These are phyloP conservation scores for Polylopha cassiicola DNA, from an alignment of 2,888 invertebrate species.

Conservation along the genomic window DNA sequence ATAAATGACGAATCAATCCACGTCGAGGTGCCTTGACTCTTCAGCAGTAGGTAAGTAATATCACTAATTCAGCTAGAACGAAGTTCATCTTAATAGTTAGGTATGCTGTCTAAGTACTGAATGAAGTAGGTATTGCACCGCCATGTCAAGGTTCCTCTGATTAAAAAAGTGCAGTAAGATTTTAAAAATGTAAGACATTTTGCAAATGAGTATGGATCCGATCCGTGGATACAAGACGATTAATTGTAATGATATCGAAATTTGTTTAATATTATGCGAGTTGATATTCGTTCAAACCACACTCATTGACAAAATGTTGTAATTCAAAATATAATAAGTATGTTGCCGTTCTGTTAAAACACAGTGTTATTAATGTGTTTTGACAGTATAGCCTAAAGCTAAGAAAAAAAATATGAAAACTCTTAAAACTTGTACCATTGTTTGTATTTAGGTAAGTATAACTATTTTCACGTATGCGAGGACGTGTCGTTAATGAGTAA, in stretches of 20 bases:
- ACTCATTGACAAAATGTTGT: constrained; percentile 55
- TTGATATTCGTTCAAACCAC: too few relatives aligned
- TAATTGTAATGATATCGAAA: too few relatives aligned
- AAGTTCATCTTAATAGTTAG: constrained; percentile 16
- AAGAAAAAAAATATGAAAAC: constrained; percentile 60
- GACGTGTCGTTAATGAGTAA: constrained; percentile 41
- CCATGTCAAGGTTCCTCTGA: constrained; percentile 64
- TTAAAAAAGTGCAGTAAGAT: constrained; percentile 72
- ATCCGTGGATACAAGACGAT: too few relatives aligned
- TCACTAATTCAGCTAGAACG: constrained; percentile 20
- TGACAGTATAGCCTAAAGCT: constrained; percentile 73
- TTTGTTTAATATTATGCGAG: too few relatives aligned
- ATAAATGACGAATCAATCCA: constrained; percentile 71
- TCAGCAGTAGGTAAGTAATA: constrained; percentile 28
- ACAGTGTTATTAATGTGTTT: constrained; percentile 62
- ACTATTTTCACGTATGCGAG: constrained; percentile 44
- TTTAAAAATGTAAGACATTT: constrained; percentile 57
- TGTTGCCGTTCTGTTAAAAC: constrained; percentile 73
- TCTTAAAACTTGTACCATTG: constrained; percentile 39
- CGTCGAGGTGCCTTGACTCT: constrained; percentile 68
- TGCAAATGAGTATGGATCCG: constrained; percentile 43
- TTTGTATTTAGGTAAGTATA: constrained; percentile 41
- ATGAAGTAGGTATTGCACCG: constrained; percentile 22
- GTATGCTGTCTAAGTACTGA: too few relatives aligned
- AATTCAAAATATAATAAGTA: constrained; percentile 51